phyloP scores from a whole-genome alignment of 1,140 invertebrate species.

The Mamestra configurata region DNA sequence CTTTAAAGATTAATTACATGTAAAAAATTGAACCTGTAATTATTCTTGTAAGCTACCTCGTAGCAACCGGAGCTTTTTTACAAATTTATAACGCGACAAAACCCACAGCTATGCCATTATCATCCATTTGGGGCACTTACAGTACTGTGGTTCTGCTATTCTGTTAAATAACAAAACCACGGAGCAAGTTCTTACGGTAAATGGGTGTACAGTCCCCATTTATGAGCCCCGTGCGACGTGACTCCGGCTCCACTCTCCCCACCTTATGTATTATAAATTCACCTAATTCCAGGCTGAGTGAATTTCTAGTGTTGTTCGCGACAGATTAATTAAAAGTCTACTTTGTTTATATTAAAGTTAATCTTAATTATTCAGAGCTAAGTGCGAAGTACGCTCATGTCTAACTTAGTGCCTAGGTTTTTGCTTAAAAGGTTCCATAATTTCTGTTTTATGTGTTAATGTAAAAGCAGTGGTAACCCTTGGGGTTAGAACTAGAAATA shows the following conservation, averaged over 20 bases:
- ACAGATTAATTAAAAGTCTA: slow-evolving; percentile 48
- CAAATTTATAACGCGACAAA: slow-evolving; percentile 42
- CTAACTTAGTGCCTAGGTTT: slow-evolving; percentile 30
- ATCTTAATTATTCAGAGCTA: slow-evolving; percentile 36
- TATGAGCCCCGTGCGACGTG: slow-evolving; percentile 42
- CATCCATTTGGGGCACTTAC: slow-evolving; percentile 61
- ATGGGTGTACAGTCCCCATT: slow-evolving; percentile 33
- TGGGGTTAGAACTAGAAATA: slow-evolving; percentile 1
- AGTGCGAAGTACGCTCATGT: slow-evolving; percentile 47
- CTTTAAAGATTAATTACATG: background rate
- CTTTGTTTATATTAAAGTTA: slow-evolving; percentile 50
- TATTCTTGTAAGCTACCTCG: too few species aligned
- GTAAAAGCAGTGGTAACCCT: slow-evolving; percentile 17
- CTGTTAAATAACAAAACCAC: slow-evolving; percentile 52
- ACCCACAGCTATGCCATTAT: slow-evolving; percentile 50
- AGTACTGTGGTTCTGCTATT: slow-evolving; percentile 38
- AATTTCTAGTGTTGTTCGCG: slow-evolving; percentile 47
- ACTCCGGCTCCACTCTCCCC: background rate
- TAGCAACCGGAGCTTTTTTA: background rate
- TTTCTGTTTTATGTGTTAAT: slow-evolving; percentile 6
- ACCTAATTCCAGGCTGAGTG: slow-evolving; percentile 42
- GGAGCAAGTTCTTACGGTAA: slow-evolving; percentile 25
- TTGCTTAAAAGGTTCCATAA: slow-evolving; percentile 39
- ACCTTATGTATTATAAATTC: slow-evolving; percentile 41
- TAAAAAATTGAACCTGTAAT: background rate